Evolutionary conservation across 1,140 invertebrate species (phyloP), one percentile per base, ranked within the genome.

Genomic region (Orussus abietinus): DNA sequence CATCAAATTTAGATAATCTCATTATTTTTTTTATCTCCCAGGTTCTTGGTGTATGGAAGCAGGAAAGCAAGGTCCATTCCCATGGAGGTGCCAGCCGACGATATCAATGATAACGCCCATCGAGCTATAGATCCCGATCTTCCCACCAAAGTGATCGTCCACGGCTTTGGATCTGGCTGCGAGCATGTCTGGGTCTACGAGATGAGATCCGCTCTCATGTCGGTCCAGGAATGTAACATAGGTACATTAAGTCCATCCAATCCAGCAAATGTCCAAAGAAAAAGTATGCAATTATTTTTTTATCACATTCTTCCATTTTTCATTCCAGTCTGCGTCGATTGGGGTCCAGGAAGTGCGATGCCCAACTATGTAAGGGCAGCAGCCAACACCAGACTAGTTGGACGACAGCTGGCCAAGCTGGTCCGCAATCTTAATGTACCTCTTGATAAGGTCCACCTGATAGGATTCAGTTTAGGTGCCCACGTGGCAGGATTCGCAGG

Each of bases 401-500:
- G 92, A 0, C 86, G 92, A 51, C 90, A 95, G 68, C 69, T 95
- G 18, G 88, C 90, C 2, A 80, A 88, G 68, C 66, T 97, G 20
- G 59, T 75, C 4, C 57, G 60, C 36, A 69, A 69, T 25, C 50
- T 76, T 7, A 67, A 83, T 45, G 69, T 86, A 10, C 73, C 79
- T 15, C 70, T 80, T 36, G 67, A 77, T 25, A 83, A 82, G 42
- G 83, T 91, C 18, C 93, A 98, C 59, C 61, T 97, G 15, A 93
- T 97, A 51, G 93, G 92, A 1, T 96, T 96, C 64, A 88, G 84
- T 57, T 65, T 89, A 3, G 92, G 92, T 0, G 92, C 92, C 0
- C 93, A 98, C 60, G 90, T 94, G 0, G 90, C 92, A 0, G 93
- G 92, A 0, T 96, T 95, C 58, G 89, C 92, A 0, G 94, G 93